phyloP scores from a whole-genome alignment of 2,797 vertebrate genomes.

The Trichosurus vulpecula region DNA sequence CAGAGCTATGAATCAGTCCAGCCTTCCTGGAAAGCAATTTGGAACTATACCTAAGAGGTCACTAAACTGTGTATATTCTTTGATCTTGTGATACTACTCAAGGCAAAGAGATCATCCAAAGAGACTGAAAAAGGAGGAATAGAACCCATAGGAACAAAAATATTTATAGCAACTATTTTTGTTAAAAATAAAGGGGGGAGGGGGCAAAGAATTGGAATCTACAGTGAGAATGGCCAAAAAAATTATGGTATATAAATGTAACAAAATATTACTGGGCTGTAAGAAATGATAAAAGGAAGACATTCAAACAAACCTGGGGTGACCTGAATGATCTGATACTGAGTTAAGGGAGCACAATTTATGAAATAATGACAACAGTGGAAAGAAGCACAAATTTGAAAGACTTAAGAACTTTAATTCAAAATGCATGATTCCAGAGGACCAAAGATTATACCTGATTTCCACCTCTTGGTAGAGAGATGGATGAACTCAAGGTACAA shows the following conservation, averaged over 20 bases:
- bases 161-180: not conserved
- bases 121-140: not conserved
- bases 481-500: no score
- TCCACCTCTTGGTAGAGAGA: not conserved
- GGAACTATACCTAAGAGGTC: not conserved
- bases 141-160: not conserved
- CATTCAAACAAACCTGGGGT: not conserved
- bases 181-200: not conserved
- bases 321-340: not conserved
- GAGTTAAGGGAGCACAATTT: not conserved
- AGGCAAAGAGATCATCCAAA: not conserved
- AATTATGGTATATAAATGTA: not conserved
- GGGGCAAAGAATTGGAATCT: no score
- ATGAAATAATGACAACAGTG: no score
- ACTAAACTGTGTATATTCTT: not conserved
- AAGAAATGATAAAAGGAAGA: not conserved
- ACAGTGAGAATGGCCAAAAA: not conserved
- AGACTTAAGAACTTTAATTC: not conserved
- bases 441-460: not conserved
- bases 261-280: not conserved
- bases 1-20: not conserved
- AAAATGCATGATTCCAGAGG: not conserved
- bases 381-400: not conserved
- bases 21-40: not conserved
- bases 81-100: not conserved